phyloP scores from a whole-genome alignment of 35 echinoderm and acorn worm species.

The Apostichopus japonicus region DNA sequence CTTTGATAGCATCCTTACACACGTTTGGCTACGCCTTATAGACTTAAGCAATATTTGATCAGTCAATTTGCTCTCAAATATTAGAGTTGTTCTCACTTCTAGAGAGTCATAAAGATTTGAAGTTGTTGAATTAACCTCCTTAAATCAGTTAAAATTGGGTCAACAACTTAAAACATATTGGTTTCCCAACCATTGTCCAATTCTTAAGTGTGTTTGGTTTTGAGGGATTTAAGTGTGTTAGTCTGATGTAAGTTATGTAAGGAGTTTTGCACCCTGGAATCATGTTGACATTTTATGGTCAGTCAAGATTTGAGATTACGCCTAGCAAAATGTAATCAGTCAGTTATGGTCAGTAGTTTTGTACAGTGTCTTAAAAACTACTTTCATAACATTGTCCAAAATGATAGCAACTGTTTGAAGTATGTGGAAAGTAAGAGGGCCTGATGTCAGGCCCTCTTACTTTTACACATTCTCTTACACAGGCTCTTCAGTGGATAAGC shows the following conservation, averaged over 20 bases:
- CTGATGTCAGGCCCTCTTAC: no score
- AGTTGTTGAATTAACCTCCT: constrained; percentile 1
- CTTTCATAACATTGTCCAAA: no score
- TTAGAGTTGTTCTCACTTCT: not conserved
- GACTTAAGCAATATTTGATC: not conserved
- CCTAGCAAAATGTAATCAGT: no score
- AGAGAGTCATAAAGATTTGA: not conserved
- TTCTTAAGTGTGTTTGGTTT: not conserved
- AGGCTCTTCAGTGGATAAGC: no score
- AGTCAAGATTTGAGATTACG: not conserved
- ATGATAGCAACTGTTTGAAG: no score
- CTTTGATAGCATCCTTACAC: not conserved
- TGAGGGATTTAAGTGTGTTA: not conserved
- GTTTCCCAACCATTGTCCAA: not conserved
- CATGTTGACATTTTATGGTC: not conserved
- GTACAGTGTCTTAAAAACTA: no score
- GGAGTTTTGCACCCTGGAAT: not conserved
- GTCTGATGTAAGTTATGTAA: not conserved
- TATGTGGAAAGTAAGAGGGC: no score
- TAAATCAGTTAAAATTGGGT: not conserved
- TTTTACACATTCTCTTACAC: no score
- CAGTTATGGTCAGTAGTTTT: no score
- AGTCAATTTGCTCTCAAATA: not conserved
- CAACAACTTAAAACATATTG: not conserved
- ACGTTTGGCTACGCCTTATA: not conserved